phyloP scores from a whole-genome alignment of 2,888 invertebrate species.

The Conomelus anceps region DNA sequence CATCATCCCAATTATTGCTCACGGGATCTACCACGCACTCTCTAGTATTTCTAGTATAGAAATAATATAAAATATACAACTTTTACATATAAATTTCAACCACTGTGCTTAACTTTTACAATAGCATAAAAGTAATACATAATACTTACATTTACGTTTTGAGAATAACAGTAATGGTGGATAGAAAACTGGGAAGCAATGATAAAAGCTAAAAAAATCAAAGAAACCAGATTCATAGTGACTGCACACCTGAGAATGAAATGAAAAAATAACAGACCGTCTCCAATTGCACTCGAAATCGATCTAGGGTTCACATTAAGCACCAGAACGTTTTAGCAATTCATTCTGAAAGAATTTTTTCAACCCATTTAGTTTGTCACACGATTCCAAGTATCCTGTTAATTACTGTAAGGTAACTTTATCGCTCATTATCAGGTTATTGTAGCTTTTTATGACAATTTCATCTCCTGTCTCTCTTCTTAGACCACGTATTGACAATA shows the following conservation, averaged over 20 bases:
- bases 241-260: background rate
- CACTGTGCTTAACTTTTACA: too few species aligned
- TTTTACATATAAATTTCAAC: too few species aligned
- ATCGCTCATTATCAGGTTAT: background rate
- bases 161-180: background rate
- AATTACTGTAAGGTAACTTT: background rate
- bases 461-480: background rate
- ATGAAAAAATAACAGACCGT: too few species aligned
- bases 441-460: background rate
- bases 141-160: background rate
- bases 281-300: background rate
- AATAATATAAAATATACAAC: too few species aligned
- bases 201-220: background rate
- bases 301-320: background rate
- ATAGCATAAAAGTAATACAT: too few species aligned
- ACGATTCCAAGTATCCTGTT: background rate
- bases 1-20: too few species aligned
- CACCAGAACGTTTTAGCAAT: background rate
- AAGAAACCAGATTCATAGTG: background rate
- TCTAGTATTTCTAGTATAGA: too few species aligned
- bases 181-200: background rate
- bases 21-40: too few species aligned
- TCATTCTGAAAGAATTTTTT: background rate
- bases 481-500: background rate
- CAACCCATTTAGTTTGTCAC: background rate